Evolutionary conservation across 2,113 vertebrate species (phyloP).

Genomic region (Ailurus styani): DNA sequence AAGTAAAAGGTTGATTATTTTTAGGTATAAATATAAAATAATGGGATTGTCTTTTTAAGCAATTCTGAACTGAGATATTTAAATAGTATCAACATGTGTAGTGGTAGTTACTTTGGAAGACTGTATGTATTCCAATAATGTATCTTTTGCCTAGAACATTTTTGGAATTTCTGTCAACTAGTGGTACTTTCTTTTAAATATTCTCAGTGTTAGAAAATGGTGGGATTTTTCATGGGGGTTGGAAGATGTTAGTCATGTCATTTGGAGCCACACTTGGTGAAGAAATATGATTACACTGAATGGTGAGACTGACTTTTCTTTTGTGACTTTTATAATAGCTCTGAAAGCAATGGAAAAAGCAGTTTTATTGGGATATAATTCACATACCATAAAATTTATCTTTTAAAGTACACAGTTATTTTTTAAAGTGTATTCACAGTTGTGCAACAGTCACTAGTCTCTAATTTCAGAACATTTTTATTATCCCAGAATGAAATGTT

Average conservation of each 20-base stretch:
- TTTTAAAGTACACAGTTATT: not conserved
- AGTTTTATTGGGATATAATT: not conserved
- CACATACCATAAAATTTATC: not conserved
- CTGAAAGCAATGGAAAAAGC: not conserved
- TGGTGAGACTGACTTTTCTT: not conserved
- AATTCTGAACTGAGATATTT: not conserved
- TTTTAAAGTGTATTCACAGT: not conserved
- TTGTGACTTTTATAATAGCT: not conserved
- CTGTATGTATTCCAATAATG: not conserved
- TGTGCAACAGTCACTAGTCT: not conserved
- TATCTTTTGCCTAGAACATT: not conserved
- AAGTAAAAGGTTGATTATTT: not conserved
- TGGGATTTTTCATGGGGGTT: not conserved
- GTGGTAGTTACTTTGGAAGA: not conserved
- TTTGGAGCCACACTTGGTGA: not conserved
- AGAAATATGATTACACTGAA: not conserved
- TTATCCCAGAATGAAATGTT: not conserved
- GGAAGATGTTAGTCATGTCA: not conserved
- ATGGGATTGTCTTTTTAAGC: not conserved
- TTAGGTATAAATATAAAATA: not conserved
- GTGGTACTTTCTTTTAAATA: not conserved
- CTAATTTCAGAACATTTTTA: slow-evolving; percentile 15
- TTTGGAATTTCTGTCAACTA: not conserved
- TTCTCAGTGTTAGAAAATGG: not conserved
- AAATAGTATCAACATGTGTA: not conserved